These are phyloP conservation scores for Zapus hudsonius DNA, from an alignment of 2,113 vertebrate genomes.

Conservation along the genomic window DNA sequence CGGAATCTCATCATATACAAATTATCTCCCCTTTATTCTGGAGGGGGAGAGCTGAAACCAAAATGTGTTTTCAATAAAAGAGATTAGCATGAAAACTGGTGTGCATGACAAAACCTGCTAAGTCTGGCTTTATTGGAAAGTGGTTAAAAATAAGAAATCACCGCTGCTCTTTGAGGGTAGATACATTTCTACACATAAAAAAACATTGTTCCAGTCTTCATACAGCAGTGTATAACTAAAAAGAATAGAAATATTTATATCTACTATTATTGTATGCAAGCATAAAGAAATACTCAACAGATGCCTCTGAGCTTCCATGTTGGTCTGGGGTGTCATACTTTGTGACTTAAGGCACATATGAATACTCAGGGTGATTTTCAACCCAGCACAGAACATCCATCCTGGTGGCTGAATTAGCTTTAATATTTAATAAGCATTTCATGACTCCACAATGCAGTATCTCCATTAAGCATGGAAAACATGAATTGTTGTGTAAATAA, in stretches of 20 bases:
- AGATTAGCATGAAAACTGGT: neutral
- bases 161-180: neutral
- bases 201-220: neutral
- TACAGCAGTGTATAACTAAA: conserved; percentile 1
- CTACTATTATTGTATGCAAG: neutral
- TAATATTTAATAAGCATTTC: conserved; percentile 63
- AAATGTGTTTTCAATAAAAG: conserved; percentile 38
- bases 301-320: neutral
- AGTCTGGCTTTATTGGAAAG: conserved; percentile 15
- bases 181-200: neutral
- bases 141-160: neutral
- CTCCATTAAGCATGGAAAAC: conserved; percentile 35
- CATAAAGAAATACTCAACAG: neutral
- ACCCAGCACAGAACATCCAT: conserved; percentile 12
- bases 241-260: neutral
- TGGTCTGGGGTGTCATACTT: conserved; percentile 34
- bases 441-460: conserved; percentile 4
- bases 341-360: conserved; percentile 20
- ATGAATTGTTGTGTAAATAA: neutral
- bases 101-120: neutral
- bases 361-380: conserved; percentile 40
- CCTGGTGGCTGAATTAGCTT: conserved; percentile 13
- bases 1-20: conserved; percentile 35
- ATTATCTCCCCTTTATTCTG: neutral
- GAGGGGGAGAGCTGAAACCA: neutral